Evolutionary conservation across 2,113 vertebrate species (phyloP).

Genomic region (Arothron firmamentum): DNA sequence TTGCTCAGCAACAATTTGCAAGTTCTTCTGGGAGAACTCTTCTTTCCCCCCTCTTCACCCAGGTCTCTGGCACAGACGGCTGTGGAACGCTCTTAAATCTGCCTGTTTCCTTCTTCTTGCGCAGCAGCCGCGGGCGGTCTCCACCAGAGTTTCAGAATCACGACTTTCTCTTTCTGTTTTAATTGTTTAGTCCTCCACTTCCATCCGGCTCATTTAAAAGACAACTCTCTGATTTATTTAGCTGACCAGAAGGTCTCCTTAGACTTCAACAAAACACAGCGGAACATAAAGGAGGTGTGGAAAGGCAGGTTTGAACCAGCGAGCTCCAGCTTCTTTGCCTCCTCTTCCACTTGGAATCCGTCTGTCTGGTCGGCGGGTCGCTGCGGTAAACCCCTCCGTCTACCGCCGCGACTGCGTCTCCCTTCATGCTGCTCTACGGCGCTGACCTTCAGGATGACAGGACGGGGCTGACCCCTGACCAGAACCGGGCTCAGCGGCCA

Average conservation of each 20-base stretch:
- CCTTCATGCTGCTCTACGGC: constrained; percentile 33
- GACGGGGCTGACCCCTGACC: constrained; percentile 56
- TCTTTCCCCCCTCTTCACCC: constrained; percentile 16
- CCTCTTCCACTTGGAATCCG: constrained; percentile 21
- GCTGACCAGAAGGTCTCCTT: constrained; percentile 15
- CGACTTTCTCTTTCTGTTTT: constrained; percentile 40
- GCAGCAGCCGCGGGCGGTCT: constrained; percentile 21
- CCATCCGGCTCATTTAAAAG: constrained; percentile 23
- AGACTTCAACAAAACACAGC: constrained; percentile 12
- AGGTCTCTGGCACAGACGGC: constrained; percentile 26
- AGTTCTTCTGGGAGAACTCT: constrained; percentile 29
- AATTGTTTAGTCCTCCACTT: constrained; percentile 36
- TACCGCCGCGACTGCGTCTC: neutral
- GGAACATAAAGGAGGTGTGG: neutral
- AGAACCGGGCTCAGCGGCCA: constrained; percentile 33
- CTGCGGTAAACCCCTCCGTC: constrained; percentile 37
- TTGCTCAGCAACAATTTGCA: constrained; percentile 43
- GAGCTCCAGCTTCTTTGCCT: neutral
- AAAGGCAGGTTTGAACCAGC: constrained; percentile 2
- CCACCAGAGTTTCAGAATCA: constrained; percentile 37
- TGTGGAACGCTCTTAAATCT: constrained; percentile 35
- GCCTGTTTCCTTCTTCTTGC: constrained; percentile 22
- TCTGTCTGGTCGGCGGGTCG: constrained; percentile 30
- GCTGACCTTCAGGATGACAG: constrained; percentile 67
- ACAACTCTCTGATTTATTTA: constrained; percentile 11